Conservation (phyloP, 2,797 vertebrate genomes). For the Manis crassicaudata region DNA sequence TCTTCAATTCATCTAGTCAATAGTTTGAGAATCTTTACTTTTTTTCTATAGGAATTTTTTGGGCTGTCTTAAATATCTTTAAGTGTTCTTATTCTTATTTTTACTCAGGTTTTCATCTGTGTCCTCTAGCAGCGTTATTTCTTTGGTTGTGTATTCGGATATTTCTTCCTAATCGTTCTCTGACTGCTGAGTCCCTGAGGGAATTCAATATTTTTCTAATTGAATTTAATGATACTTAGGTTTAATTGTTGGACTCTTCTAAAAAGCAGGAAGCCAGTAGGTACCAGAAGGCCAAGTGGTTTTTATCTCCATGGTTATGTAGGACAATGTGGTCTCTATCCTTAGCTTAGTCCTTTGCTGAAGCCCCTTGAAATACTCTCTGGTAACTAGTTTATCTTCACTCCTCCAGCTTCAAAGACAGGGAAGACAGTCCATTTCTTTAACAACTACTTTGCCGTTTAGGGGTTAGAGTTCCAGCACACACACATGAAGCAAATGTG, state of each 20-base stretch:
- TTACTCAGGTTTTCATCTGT: neutral
- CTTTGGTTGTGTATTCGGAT: neutral
- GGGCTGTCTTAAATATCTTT: neutral
- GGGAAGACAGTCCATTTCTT: neutral
- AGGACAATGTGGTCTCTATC: neutral
- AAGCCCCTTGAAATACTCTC: neutral
- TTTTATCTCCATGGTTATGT: neutral
- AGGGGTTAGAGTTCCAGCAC: neutral
- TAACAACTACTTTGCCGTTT: neutral
- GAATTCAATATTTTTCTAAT: neutral
- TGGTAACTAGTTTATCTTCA: neutral
- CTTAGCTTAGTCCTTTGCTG: neutral
- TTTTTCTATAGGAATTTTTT: neutral
- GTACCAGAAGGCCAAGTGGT: neutral
- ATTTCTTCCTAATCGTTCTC: neutral
- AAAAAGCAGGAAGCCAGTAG: neutral
- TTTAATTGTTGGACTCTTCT: neutral
- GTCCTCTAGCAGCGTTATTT: neutral
- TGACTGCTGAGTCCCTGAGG: neutral
- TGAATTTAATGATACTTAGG: neutral
- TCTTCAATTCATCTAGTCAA: neutral
- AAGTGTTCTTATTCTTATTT: neutral
- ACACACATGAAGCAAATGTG: neutral
- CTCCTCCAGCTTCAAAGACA: neutral
- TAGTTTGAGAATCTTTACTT: neutral